Base-by-base conservation (phyloP, 2,888 invertebrate genomes). In the Liodrosophila aerea region DNA sequence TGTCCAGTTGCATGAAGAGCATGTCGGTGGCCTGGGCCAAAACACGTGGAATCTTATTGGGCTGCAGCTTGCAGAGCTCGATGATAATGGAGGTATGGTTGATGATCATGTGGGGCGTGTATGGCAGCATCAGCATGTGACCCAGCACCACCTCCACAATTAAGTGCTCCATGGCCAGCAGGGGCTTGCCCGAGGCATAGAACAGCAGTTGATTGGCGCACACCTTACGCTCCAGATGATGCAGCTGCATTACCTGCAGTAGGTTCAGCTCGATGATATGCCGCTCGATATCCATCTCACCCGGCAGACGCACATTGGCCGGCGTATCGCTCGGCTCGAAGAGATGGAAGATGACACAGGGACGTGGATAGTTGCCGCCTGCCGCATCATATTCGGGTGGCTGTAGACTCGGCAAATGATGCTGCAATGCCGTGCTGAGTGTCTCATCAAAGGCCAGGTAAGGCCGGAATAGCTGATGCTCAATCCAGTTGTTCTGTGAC, bases 1-100 rank as follows among this genome's bases (percentile, higher is more conserved):
- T 94, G 88, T 98, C 98, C 86, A 99, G 94, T 61, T 98, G 92
- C 90, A 97, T 94, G 87, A 97, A 99, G 50, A 99, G 91, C 86
- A 99, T 95, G 90, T 98, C 98, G 0, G 98, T 97, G 0, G 99
- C 98, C 90, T 98, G 98, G 0, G 98, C 98, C 73, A 99, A 91
- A 58, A 96, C 95, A 91, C 97, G 98, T 0, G 99, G 98, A 94
- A 99, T 96, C 0, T 96, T 96, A 0, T 96, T 95, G 0, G 99
- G 97, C 87, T 97, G 97, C 18, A 97, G 91, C 90, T 98, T 98
- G 90, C 99, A 99, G 62, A 99, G 90, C 90, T 99, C 99, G 86
- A 99, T 97, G 64, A 99, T 91, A 60, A 98, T 94, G 0, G 97
- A 95, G 0, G 98, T 98, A 81, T 98, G 98, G 80, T 95, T 95